Evolutionary conservation across 2,888 invertebrate genomes (phyloP).

Genomic region (Cyrtodaria siliqua): DNA sequence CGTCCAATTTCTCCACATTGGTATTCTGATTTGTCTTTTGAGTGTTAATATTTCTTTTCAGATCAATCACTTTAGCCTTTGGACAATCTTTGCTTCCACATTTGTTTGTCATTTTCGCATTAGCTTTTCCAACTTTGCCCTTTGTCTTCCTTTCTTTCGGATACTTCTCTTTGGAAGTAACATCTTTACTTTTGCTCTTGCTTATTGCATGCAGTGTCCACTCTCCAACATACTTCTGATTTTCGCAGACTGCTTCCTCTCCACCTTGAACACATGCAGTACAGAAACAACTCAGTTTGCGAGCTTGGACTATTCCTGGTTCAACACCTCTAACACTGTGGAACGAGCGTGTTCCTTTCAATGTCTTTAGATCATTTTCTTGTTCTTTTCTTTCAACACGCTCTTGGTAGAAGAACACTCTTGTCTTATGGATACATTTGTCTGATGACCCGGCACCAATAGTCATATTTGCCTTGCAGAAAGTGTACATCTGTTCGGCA

Average conservation of each 20-base stretch:
- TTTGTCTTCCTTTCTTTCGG: background rate
- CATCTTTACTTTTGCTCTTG: background rate
- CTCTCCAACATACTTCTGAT: constrained; percentile 4
- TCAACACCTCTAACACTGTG: constrained; percentile 37
- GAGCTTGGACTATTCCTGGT: constrained; percentile 22
- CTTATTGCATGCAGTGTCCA: constrained; percentile 9
- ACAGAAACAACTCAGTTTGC: constrained; percentile 41
- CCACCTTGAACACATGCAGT: constrained; percentile 7
- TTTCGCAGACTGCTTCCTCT: background rate
- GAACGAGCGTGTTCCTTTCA: constrained; percentile 34
- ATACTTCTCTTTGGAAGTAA: background rate
- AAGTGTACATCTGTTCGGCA: background rate
- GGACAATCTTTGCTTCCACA: constrained; percentile 1
- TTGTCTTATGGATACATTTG: constrained; percentile 45
- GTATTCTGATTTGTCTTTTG: no score
- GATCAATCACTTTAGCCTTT: constrained; percentile 1
- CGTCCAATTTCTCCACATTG: no score
- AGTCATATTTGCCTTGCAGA: constrained; percentile 4
- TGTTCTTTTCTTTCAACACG: constrained; percentile 11
- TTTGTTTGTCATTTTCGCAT: background rate
- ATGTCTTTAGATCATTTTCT: background rate
- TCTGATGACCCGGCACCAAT: background rate
- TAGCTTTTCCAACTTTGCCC: background rate
- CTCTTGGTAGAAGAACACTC: constrained; percentile 35
- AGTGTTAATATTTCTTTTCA: background rate